phyloP scores from a whole-genome alignment of 2,888 invertebrate genomes.

The Eilema griseolum region DNA sequence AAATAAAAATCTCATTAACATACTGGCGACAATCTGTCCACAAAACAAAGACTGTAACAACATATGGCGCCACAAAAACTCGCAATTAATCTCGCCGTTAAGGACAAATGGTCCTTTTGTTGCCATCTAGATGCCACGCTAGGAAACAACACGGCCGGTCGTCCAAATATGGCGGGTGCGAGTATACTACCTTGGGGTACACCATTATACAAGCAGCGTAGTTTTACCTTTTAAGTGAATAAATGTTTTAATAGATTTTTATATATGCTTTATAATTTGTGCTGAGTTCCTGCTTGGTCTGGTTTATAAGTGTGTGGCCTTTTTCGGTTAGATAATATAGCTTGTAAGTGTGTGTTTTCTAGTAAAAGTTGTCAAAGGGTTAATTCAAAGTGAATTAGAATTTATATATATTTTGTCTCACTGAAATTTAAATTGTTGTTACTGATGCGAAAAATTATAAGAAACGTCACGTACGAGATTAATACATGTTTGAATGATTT shows the following conservation, averaged over 20 bases:
- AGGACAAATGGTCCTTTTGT: slow-evolving; percentile 49
- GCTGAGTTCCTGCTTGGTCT: slow-evolving; percentile 22
- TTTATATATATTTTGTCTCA: background rate
- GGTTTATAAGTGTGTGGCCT: slow-evolving; percentile 16
- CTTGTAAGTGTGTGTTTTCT: slow-evolving; percentile 1
- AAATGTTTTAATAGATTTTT: slow-evolving; percentile 49
- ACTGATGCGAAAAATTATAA: too few relatives aligned
- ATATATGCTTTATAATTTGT: slow-evolving; percentile 26
- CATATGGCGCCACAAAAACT: slow-evolving; percentile 52
- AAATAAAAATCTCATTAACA: slow-evolving; percentile 12
- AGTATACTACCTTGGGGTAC: slow-evolving; percentile 27
- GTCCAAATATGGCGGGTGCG: slow-evolving; percentile 25
- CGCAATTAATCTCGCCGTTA: slow-evolving; percentile 47
- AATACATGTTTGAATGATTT: too few relatives aligned
- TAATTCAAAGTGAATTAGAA: background rate
- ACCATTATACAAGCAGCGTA: slow-evolving; percentile 30
- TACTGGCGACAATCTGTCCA: slow-evolving; percentile 19
- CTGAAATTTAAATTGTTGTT: too few relatives aligned
- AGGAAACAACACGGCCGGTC: slow-evolving; percentile 24
- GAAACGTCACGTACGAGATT: too few relatives aligned
- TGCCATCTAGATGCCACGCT: slow-evolving; percentile 39
- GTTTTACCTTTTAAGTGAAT: slow-evolving; percentile 37
- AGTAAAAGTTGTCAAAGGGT: slow-evolving; percentile 16
- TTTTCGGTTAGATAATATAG: slow-evolving; percentile 14
- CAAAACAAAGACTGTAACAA: slow-evolving; percentile 26